Conservation (phyloP, 2,113 vertebrate genomes). For the Indri indri region DNA sequence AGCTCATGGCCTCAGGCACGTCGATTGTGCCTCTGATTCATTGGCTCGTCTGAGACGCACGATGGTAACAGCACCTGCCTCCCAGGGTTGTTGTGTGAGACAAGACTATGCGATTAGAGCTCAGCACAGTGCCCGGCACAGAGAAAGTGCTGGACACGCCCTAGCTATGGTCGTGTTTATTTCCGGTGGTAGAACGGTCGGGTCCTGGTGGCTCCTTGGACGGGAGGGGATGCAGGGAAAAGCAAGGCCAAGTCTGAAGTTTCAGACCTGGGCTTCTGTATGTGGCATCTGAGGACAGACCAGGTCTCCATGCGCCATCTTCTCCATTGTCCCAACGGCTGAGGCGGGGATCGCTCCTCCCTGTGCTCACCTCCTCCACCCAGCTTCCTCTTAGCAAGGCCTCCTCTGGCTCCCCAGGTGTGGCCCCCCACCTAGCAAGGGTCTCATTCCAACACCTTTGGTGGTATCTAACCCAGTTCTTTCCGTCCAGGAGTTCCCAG, state of each 20-base stretch:
- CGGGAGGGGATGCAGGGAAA: rapidly evolving
- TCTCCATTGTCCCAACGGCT: background rate
- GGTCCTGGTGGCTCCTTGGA: background rate
- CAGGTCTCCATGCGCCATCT: background rate
- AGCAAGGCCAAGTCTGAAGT: background rate
- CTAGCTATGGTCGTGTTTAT: background rate
- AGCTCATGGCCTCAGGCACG: rapidly evolving
- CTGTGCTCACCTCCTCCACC: background rate
- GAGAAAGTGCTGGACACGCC: rapidly evolving
- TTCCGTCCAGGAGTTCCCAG: background rate
- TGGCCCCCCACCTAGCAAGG: background rate
- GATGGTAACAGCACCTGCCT: rapidly evolving
- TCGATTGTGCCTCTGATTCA: rapidly evolving
- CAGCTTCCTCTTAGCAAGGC: background rate
- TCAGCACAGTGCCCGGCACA: background rate
- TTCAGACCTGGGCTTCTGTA: background rate
- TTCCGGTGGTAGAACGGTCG: background rate
- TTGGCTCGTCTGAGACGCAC: rapidly evolving
- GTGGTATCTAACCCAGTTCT: background rate
- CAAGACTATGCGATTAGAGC: background rate
- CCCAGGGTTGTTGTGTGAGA: rapidly evolving
- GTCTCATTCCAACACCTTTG: background rate
- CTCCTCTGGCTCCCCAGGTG: background rate
- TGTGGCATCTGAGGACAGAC: background rate
- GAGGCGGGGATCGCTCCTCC: background rate